Evolutionary conservation across 1,140 invertebrate species (phyloP).

Genomic region (Sarcophaga peregrina): DNA sequence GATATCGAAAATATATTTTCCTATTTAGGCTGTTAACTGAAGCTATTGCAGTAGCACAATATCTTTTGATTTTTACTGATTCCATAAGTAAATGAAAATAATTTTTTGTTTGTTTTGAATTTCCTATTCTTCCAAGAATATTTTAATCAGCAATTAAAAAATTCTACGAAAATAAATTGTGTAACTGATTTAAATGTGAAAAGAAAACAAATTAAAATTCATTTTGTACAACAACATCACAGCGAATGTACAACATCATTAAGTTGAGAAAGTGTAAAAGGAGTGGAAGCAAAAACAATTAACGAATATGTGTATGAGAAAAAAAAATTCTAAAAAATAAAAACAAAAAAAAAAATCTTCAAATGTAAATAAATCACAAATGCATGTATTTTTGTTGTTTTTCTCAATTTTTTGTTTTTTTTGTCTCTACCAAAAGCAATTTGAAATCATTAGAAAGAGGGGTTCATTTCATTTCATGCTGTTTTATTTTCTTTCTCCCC

Average conservation of each 20-base stretch:
- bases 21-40: too few relatives aligned
- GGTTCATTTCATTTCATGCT: not conserved
- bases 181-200: not conserved
- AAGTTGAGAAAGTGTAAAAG: conserved; percentile 14
- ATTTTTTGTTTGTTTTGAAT: too few relatives aligned
- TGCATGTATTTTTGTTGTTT: not conserved
- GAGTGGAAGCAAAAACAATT: not conserved
- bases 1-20: too few relatives aligned
- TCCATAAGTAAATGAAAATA: too few relatives aligned
- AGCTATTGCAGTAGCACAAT: too few relatives aligned
- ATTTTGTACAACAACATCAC: conserved; percentile 34
- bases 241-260: conserved; percentile 37
- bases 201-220: not conserved
- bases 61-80: too few relatives aligned
- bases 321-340: not conserved
- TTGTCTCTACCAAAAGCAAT: conserved; percentile 5
- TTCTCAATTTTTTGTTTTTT: not conserved
- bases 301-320: too few relatives aligned
- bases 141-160: too few relatives aligned
- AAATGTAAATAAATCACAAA: conserved; percentile 41
- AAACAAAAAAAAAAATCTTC: not conserved
- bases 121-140: too few relatives aligned
- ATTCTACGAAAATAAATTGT: too few relatives aligned
- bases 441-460: conserved; percentile 33
- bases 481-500: too few relatives aligned